Percentiles rank a stretch among this genome's conserved stretches.
These are phyloP conservation scores for Alcis repandata DNA, from an alignment of 2,888 invertebrate genomes.

Conservation along the genomic window DNA sequence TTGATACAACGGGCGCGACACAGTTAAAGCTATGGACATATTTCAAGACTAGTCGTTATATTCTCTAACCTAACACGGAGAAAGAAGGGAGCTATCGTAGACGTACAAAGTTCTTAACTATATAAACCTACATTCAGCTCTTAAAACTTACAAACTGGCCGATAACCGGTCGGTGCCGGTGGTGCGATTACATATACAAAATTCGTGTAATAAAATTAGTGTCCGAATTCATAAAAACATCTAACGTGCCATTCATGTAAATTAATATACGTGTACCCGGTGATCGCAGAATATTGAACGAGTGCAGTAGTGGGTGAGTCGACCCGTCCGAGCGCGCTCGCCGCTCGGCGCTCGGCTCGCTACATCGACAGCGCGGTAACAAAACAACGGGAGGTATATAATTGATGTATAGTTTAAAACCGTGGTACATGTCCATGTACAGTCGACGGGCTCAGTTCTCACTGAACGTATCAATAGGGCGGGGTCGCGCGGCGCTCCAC, in stretches of 20 bases:
- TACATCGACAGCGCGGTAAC: slow-evolving; percentile 78
- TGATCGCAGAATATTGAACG: slow-evolving; percentile 74
- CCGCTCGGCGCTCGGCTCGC: background rate
- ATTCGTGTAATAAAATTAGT: slow-evolving; percentile 80
- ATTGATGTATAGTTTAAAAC: slow-evolving; percentile 77
- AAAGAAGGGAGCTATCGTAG: slow-evolving; percentile 81
- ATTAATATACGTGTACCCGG: slow-evolving; percentile 75
- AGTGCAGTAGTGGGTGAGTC: slow-evolving; percentile 80
- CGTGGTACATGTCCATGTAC: slow-evolving; percentile 79
- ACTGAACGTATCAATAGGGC: slow-evolving; percentile 75
- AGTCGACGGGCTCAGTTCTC: slow-evolving; percentile 72
- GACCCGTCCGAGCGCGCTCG: slow-evolving; percentile 61
- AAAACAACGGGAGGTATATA: slow-evolving; percentile 72
- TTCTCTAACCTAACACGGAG: slow-evolving; percentile 82
- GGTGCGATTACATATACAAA: slow-evolving; percentile 83
- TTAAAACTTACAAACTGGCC: slow-evolving; percentile 79
- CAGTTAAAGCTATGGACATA: slow-evolving; percentile 86
- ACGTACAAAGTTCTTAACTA: slow-evolving; percentile 81
- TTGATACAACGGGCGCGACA: slow-evolving; percentile 85
- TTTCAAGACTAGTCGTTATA: slow-evolving; percentile 80
- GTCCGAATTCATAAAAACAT: slow-evolving; percentile 75
- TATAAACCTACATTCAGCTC: slow-evolving; percentile 78
- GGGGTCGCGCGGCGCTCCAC: slow-evolving; percentile 69
- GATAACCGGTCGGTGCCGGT: slow-evolving; percentile 77
- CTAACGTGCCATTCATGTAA: slow-evolving; percentile 77